phyloP scores from a whole-genome alignment of 2,113 vertebrate genomes.

The Rhinoderma darwinii region DNA sequence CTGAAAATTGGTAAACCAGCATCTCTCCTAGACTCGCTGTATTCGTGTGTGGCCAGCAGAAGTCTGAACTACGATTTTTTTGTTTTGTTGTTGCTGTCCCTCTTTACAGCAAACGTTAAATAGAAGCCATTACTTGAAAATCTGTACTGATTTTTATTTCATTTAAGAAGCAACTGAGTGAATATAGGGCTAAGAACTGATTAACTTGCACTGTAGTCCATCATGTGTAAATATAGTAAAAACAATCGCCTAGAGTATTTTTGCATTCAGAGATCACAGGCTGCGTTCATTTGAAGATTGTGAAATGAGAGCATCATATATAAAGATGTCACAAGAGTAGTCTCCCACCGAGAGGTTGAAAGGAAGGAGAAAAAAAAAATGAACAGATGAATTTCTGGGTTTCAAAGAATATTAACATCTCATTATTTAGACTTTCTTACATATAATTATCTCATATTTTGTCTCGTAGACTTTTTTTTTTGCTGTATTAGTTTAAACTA shows the following conservation, averaged over 20 bases:
- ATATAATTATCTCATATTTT: conserved; percentile 78
- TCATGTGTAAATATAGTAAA: conserved; percentile 61
- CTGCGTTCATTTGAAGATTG: conserved; percentile 84
- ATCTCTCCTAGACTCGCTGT: not conserved
- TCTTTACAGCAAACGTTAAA: not conserved
- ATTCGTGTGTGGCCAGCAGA: not conserved
- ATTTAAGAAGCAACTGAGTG: conserved; percentile 6
- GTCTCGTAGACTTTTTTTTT: conserved; percentile 71
- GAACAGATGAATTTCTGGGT: conserved; percentile 79
- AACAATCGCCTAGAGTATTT: conserved; percentile 78
- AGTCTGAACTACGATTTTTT: not conserved
- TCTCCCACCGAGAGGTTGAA: conserved; percentile 82
- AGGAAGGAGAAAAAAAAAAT: conserved; percentile 73
- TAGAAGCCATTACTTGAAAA: conserved; percentile 2
- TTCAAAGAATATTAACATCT: conserved; percentile 83
- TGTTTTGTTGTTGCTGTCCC: not conserved
- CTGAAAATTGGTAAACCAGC: not conserved
- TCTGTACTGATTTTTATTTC: not conserved
- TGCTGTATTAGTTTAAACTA: conserved; percentile 73
- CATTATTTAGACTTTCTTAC: conserved; percentile 80
- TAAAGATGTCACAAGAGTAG: conserved; percentile 82
- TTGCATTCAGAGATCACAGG: conserved; percentile 80
- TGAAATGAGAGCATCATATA: conserved; percentile 81
- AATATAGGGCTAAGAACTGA: conserved; percentile 32
- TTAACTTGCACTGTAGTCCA: conserved; percentile 30